These are phyloP conservation scores for Falco cherrug DNA, from an alignment of 2,797 vertebrate genomes.

Conservation along the genomic window DNA sequence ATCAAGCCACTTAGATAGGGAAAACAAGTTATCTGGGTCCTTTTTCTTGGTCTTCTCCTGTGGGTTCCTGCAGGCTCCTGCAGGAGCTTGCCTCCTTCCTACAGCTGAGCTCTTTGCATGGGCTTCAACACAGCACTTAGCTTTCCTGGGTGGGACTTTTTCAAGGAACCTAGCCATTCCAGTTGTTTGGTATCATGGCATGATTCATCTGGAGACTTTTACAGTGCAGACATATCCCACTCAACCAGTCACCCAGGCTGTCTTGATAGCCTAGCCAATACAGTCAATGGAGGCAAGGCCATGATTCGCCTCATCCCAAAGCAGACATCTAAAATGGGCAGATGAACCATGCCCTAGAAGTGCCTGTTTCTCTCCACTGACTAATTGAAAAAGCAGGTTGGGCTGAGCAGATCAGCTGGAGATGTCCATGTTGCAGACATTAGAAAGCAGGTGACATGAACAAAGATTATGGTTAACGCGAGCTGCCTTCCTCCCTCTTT, in stretches of 20 bases:
- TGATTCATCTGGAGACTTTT: neutral
- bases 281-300: neutral
- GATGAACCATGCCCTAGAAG: neutral
- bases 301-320: conserved; percentile 25
- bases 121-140: neutral
- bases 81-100: neutral
- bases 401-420: neutral
- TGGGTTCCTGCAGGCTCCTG: neutral
- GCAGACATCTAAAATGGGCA: neutral
- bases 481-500: neutral
- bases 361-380: neutral
- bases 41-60: neutral
- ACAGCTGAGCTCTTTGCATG: neutral
- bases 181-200: fast-evolving
- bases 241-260: neutral
- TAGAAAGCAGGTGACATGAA: neutral
- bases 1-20: neutral
- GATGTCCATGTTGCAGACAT: neutral
- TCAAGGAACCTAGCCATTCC: neutral
- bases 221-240: neutral
- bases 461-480: neutral
- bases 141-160: neutral
- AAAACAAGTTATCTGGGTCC: neutral
- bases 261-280: neutral
- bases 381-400: neutral